phyloP scores from a whole-genome alignment of 2,888 invertebrate species.

The Drosophila meridiana region DNA sequence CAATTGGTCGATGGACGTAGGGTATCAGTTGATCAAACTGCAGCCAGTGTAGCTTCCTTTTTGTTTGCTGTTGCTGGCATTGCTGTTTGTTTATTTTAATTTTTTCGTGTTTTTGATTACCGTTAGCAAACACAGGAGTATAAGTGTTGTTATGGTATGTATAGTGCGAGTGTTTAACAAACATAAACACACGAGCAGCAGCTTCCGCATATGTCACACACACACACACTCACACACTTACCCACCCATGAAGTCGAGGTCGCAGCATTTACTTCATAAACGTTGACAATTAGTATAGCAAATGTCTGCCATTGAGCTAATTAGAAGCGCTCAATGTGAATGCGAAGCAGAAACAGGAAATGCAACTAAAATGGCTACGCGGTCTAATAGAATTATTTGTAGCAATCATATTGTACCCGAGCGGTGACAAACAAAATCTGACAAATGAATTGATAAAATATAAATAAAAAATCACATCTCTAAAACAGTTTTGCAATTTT shows the following conservation, averaged over 20 bases:
- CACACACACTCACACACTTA: neutral
- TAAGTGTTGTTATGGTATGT: slow-evolving; percentile 37
- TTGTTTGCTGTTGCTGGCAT: slow-evolving; percentile 7
- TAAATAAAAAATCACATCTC: neutral
- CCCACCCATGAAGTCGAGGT: neutral
- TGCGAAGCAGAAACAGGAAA: slow-evolving; percentile 53
- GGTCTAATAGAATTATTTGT: slow-evolving; percentile 75
- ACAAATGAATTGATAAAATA: neutral
- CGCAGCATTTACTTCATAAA: slow-evolving; percentile 68
- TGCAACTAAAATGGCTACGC: slow-evolving; percentile 19
- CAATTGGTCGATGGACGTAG: neutral
- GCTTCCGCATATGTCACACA: neutral
- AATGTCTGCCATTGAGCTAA: slow-evolving; percentile 74
- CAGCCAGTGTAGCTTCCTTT: no score
- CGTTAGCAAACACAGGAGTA: slow-evolving; percentile 18
- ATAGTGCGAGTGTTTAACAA: slow-evolving; percentile 30
- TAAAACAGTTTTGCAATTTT: neutral
- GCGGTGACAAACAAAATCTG: slow-evolving; percentile 28
- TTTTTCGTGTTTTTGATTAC: slow-evolving; percentile 18
- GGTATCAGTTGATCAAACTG: neutral
- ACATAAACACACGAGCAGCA: slow-evolving; percentile 49
- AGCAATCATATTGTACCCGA: slow-evolving; percentile 65
- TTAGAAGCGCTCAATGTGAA: slow-evolving; percentile 74
- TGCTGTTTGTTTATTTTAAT: slow-evolving; percentile 36
- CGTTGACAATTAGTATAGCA: slow-evolving; percentile 77